These are phyloP conservation scores for Danio rerio DNA, from an alignment of 2,113 vertebrate species.

Conservation along the genomic window DNA sequence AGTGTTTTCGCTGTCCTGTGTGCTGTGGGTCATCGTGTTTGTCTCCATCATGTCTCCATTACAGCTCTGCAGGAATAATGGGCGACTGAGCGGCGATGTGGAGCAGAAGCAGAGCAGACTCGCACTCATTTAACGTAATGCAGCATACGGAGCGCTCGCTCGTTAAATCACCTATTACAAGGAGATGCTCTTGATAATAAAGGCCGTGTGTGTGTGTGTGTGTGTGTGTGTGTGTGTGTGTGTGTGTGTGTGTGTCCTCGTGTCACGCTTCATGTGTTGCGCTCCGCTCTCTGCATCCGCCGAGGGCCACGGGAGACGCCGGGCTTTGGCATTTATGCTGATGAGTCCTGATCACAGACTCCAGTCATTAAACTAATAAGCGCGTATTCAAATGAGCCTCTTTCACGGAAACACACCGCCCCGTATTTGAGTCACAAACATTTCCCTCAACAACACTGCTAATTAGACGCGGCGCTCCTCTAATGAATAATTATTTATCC, in stretches of 20 bases:
- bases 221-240: conserved; percentile 61
- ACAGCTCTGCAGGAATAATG: conserved; percentile 67
- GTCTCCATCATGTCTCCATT: conserved; percentile 64
- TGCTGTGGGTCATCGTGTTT: neutral
- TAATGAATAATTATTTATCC: conserved; percentile 78
- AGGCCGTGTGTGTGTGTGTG: conserved; percentile 56
- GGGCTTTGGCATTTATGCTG: conserved; percentile 87
- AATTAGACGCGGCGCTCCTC: conserved; percentile 71
- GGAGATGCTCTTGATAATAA: conserved; percentile 66
- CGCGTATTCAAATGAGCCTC: conserved; percentile 89
- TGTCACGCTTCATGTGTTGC: conserved; percentile 79
- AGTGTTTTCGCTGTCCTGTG: too few relatives aligned
- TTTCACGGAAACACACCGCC: conserved; percentile 63
- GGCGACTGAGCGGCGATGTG: conserved; percentile 68
- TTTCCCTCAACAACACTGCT: conserved; percentile 63
- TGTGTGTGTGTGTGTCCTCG: conserved; percentile 59
- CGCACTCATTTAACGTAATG: conserved; percentile 78
- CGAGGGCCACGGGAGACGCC: conserved; percentile 82
- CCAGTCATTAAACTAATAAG: conserved; percentile 98
- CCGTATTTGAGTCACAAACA: conserved; percentile 62
- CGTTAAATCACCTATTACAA: conserved; percentile 74
- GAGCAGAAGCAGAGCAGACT: conserved; percentile 70
- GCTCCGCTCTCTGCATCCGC: conserved; percentile 59
- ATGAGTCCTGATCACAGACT: conserved; percentile 95
- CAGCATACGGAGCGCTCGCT: conserved; percentile 58